Base-by-base conservation (phyloP, 2,797 vertebrate genomes). In the Capromys pilorides region DNA sequence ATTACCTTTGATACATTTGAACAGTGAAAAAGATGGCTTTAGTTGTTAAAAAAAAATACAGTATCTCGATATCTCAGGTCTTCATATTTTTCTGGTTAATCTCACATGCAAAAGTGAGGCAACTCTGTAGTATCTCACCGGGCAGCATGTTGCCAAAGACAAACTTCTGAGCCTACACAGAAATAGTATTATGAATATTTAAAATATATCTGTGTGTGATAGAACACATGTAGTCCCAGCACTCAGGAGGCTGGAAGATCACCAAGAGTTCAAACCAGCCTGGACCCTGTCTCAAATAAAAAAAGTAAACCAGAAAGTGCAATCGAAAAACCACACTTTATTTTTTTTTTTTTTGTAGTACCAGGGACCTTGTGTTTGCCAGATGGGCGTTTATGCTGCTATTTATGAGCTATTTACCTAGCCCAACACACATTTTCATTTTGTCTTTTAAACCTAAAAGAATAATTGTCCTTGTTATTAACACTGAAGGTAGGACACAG, bases 81-180 rank as follows among this genome's bases (percentile, higher is more conserved):
- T 91, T 14, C 41, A 26, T 85, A 73, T 83, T 86, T 96, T 95
- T 96, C 86, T 93, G 61, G 71, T 94, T 95, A 94, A 94, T 86
- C 26, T 94, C 24, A 84, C 18, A 39, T 90, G 75, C 22, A 91
- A 78, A 77, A 87, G 92, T 64, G 81, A 94, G 94, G 77, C 73
- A 90, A 90, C 31, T 88, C 87, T 95, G 93, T 88, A 95, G n/a
- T 95, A 22, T 73, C 18, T 75, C 79, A 71, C 39, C 90, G 54
- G 85, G 96, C 90, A 91, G 59, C 80, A 95, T 81, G 8, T 97
- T 96, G 80, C 93, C 88, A 73, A 94, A 90, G 82, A 82, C 36
- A 73, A 2, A 2, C 91, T 96, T 92, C 92, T 84, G 94, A 36
- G 59, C 79, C 79, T 57, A 0, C 8, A 49, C 75, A 86, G 95